Evolutionary conservation across 2,797 vertebrate genomes (phyloP).

Genomic region (Poliocrania exsul): DNA sequence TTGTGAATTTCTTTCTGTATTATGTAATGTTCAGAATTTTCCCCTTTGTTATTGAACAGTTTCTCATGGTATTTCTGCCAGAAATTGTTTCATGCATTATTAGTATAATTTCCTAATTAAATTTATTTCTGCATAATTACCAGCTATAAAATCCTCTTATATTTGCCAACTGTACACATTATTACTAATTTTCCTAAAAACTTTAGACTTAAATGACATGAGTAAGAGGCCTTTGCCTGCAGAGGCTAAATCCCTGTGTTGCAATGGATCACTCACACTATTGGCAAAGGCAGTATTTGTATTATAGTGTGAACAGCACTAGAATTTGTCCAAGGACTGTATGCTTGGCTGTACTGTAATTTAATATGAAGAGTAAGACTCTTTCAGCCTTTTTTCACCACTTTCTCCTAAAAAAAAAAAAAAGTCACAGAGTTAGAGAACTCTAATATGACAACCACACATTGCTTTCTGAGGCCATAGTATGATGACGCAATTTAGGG

Average conservation of each 20-base stretch:
- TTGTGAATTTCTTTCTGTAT: background rate
- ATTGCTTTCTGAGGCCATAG: background rate
- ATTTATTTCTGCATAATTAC: background rate
- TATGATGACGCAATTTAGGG: accelerated
- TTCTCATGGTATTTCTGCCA: background rate
- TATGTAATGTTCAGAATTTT: background rate
- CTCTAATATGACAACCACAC: background rate
- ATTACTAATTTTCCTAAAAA: background rate
- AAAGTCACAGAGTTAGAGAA: background rate
- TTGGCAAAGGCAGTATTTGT: background rate
- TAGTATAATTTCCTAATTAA: background rate
- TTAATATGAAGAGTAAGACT: background rate
- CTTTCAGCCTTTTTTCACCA: background rate
- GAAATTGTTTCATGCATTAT: background rate
- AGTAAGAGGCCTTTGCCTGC: background rate
- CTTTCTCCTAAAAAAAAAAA: background rate
- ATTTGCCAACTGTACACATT: background rate
- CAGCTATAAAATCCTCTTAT: background rate
- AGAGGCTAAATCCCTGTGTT: background rate
- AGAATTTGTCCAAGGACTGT: background rate
- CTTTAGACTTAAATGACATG: background rate
- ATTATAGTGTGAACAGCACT: background rate
- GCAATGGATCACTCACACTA: background rate
- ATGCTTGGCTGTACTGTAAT: background rate
- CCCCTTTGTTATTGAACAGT: background rate